These are phyloP conservation scores for Plumapathes pennacea DNA, from an alignment of 92 coral and sea anemone species.

Conservation along the genomic window DNA sequence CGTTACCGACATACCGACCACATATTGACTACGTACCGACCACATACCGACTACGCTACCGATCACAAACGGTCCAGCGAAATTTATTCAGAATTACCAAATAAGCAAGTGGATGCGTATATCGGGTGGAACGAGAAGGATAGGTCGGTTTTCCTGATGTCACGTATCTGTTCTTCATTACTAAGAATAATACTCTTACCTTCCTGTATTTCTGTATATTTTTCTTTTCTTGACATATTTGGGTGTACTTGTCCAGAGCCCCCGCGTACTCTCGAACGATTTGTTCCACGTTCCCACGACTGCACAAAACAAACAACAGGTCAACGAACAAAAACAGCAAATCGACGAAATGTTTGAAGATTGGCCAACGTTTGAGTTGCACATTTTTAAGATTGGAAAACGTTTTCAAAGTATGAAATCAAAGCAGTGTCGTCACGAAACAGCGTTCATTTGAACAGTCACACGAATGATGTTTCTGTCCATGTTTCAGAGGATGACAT, in stretches of 20 bases:
- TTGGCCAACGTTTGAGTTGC: too few relatives aligned
- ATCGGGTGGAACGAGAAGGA: not conserved
- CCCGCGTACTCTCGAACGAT: not conserved
- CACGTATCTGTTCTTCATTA: not conserved
- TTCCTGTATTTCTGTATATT: slow-evolving; percentile 6
- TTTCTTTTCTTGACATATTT: not conserved
- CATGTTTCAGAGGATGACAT: too few relatives aligned
- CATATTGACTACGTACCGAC: too few relatives aligned
- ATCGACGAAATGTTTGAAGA: too few relatives aligned
- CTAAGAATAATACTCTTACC: not conserved
- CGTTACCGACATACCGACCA: too few relatives aligned
- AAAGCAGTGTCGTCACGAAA: too few relatives aligned
- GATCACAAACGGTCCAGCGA: slow-evolving; percentile 6
- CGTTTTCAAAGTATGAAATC: too few relatives aligned
- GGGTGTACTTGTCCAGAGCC: not conserved
- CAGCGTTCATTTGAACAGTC: too few relatives aligned
- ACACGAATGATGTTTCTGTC: too few relatives aligned
- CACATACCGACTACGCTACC: too few relatives aligned
- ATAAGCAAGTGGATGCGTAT: slow-evolving; percentile 1
- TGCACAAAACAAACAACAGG: not conserved
- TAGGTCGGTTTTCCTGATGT: not conserved
- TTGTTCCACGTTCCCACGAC: slow-evolving; percentile 11
- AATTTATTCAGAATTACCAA: slow-evolving; percentile 15
- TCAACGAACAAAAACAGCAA: not conserved
- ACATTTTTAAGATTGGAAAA: too few relatives aligned